Percentiles rank a stretch among this genome's conserved stretches.
Evolutionary conservation across 2,888 invertebrate genomes (phyloP).

Genomic region (Electrophaes corylata): DNA sequence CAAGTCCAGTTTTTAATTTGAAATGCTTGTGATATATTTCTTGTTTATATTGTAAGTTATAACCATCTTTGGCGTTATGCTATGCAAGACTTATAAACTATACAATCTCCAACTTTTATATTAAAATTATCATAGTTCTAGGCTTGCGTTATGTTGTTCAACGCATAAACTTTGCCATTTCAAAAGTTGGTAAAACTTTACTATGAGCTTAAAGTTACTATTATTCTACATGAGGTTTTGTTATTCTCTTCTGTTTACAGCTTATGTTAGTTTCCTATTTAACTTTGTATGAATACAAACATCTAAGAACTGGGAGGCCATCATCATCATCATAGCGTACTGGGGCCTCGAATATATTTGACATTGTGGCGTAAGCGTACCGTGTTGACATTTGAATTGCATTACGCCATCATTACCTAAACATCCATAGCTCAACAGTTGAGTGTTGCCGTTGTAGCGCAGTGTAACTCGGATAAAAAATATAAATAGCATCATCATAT

Average conservation of each 20-base stretch:
- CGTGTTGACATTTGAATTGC: no score
- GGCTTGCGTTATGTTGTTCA: not conserved
- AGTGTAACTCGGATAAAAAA: no score
- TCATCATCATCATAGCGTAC: no score
- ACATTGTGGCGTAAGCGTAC: no score
- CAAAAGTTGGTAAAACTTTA: slow-evolving; percentile 2
- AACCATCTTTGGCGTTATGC: not conserved
- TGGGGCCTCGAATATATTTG: no score
- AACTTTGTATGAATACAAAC: not conserved
- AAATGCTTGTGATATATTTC: slow-evolving; percentile 31
- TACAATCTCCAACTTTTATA: not conserved
- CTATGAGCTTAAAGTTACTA: not conserved
- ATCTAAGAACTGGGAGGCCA: no score
- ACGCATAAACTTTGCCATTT: slow-evolving; percentile 4
- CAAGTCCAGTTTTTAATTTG: slow-evolving; percentile 62
- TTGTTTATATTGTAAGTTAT: not conserved
- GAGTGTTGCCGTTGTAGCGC: no score
- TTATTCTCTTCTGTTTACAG: not conserved
- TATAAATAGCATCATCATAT: no score
- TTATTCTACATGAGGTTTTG: not conserved
- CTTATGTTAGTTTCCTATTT: not conserved
- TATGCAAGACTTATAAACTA: not conserved
- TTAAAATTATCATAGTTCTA: not conserved
- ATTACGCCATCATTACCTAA: no score
- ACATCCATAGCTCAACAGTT: no score